These are phyloP conservation scores for Puntigrus tetrazona DNA, from an alignment of 2,113 vertebrate species.

Conservation along the genomic window DNA sequence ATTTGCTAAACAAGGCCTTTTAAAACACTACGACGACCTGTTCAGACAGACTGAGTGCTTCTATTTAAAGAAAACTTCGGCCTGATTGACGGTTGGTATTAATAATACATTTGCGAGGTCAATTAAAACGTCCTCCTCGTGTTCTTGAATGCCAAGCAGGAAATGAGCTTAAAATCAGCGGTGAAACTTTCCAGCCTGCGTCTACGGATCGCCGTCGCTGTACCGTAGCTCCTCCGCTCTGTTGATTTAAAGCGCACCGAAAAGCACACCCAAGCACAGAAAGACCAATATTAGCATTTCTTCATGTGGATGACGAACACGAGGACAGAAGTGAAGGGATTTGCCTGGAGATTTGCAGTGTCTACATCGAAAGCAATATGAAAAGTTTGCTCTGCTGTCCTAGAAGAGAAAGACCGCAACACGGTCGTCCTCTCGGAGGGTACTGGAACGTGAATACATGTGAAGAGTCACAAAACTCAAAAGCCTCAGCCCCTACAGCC, in stretches of 20 bases:
- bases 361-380: background rate
- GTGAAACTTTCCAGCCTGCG: background rate
- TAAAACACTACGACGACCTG: background rate
- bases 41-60: slow-evolving; percentile 19
- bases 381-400: background rate
- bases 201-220: background rate
- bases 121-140: background rate
- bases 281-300: slow-evolving; percentile 55
- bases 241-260: background rate
- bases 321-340: background rate
- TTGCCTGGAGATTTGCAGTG: background rate
- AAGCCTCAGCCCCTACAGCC: background rate
- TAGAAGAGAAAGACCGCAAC: background rate
- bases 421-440: background rate
- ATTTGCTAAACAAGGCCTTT: background rate
- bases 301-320: background rate
- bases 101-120: slow-evolving; percentile 26
- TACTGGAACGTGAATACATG: background rate
- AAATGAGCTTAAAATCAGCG: background rate
- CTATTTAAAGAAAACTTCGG: slow-evolving; percentile 21
- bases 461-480: background rate
- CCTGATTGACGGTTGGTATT: background rate
- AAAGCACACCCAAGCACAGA: slow-evolving; percentile 31
- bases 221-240: background rate
- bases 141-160: background rate